phyloP scores from a whole-genome alignment of 2,113 vertebrate genomes.

The Megaceryle maxima region DNA sequence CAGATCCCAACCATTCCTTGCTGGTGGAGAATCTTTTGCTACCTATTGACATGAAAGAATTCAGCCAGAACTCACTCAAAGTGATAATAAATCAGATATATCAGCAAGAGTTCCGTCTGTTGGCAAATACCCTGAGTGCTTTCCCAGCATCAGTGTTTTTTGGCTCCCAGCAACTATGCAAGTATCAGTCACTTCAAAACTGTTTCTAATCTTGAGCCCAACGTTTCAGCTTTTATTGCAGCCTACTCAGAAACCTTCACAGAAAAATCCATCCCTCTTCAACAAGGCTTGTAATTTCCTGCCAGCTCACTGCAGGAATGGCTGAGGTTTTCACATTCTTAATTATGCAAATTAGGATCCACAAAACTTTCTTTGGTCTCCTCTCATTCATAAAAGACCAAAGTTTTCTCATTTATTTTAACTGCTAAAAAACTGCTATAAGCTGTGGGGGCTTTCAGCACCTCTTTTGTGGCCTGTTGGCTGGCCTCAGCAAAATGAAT shows the following conservation, averaged over 20 bases:
- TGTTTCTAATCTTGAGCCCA: neutral
- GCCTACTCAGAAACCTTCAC: neutral
- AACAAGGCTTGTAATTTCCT: neutral
- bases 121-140: neutral
- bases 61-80: neutral
- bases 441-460: neutral
- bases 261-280: neutral
- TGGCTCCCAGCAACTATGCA: neutral
- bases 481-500: neutral
- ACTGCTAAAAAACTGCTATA: neutral
- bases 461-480: neutral
- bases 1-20: neutral
- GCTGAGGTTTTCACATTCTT: neutral
- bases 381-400: neutral
- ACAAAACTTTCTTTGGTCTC: neutral
- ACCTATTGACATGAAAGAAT: neutral
- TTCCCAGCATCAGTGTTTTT: neutral
- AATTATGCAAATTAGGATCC: neutral
- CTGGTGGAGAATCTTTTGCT: neutral
- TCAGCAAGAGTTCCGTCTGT: neutral
- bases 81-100: neutral
- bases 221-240: neutral
- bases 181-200: neutral
- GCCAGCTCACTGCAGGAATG: neutral
- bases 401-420: neutral